These are phyloP conservation scores for Octodon degus DNA, from an alignment of 2,113 vertebrate genomes.

Conservation along the genomic window DNA sequence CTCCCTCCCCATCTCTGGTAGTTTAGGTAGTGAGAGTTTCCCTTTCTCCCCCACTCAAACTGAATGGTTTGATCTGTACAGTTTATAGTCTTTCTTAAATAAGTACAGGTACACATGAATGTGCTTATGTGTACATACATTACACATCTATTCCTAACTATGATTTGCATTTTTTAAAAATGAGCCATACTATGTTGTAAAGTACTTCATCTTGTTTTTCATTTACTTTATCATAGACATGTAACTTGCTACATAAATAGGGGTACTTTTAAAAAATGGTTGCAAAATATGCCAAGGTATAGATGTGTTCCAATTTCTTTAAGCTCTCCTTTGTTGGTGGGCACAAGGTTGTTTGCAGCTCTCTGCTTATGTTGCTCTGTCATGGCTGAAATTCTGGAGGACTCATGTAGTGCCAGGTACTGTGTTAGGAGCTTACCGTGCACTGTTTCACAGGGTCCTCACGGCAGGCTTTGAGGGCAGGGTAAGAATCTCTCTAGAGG, in stretches of 20 bases:
- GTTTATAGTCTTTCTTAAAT: neutral
- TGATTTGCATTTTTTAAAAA: neutral
- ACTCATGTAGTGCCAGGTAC: neutral
- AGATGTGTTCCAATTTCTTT: neutral
- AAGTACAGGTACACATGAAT: neutral
- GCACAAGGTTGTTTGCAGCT: neutral
- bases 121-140: neutral
- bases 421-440: neutral
- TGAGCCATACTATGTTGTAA: neutral
- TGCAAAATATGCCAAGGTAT: rapidly evolving
- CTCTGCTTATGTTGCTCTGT: neutral
- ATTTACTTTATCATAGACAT: neutral
- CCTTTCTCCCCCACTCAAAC: rapidly evolving
- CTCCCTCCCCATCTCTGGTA: too few relatives aligned
- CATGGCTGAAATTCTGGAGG: neutral
- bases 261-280: neutral
- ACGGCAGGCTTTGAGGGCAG: rapidly evolving
- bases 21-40: neutral
- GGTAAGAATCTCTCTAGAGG: neutral
- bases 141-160: neutral
- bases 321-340: neutral
- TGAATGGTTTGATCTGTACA: neutral
- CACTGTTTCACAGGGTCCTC: rapidly evolving
- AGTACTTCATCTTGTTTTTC: neutral
- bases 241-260: neutral